Evolutionary conservation across 2,888 invertebrate genomes (phyloP).

Genomic region (Lagria hirta): DNA sequence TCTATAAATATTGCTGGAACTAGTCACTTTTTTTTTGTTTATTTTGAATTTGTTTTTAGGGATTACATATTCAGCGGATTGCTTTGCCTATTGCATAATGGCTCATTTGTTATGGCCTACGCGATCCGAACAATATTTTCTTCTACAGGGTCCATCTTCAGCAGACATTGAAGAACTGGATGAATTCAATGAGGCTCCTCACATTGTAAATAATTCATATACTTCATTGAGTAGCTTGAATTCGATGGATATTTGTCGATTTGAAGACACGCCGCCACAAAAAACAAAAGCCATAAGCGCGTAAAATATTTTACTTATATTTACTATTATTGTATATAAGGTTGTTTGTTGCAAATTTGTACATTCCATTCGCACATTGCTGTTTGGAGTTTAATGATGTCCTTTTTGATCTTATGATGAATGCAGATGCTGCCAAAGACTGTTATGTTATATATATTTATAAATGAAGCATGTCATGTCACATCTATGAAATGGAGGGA

Average conservation of each 20-base stretch:
- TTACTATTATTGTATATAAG: slow-evolving; percentile 15
- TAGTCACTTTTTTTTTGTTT: slow-evolving; percentile 6
- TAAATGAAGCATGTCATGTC: slow-evolving; percentile 8
- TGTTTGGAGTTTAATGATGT: slow-evolving; percentile 7
- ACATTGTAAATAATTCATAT: slow-evolving; percentile 67
- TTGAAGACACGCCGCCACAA: slow-evolving; percentile 42
- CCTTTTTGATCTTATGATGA: slow-evolving; percentile 9
- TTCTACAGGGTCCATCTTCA: slow-evolving; percentile 72
- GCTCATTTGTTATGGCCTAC: slow-evolving; percentile 96
- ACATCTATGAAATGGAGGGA: no score
- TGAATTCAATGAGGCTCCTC: slow-evolving; percentile 89
- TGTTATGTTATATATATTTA: slow-evolving; percentile 9
- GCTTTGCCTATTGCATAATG: slow-evolving; percentile 92
- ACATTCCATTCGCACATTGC: slow-evolving; percentile 2
- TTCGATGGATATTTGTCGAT: slow-evolving; percentile 47
- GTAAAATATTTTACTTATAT: slow-evolving; percentile 20
- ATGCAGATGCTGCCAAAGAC: slow-evolving; percentile 23
- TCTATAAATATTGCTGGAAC: no score
- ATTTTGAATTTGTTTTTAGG: slow-evolving; percentile 67
- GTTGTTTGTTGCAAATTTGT: slow-evolving; percentile 11
- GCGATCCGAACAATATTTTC: slow-evolving; percentile 86
- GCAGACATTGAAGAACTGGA: slow-evolving; percentile 81
- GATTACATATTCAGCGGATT: slow-evolving; percentile 94
- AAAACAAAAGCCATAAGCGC: slow-evolving; percentile 36
- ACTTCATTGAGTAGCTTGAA: slow-evolving; percentile 49